Conservation (phyloP, 2,113 vertebrate genomes). For the Mionectes macconnelli region DNA sequence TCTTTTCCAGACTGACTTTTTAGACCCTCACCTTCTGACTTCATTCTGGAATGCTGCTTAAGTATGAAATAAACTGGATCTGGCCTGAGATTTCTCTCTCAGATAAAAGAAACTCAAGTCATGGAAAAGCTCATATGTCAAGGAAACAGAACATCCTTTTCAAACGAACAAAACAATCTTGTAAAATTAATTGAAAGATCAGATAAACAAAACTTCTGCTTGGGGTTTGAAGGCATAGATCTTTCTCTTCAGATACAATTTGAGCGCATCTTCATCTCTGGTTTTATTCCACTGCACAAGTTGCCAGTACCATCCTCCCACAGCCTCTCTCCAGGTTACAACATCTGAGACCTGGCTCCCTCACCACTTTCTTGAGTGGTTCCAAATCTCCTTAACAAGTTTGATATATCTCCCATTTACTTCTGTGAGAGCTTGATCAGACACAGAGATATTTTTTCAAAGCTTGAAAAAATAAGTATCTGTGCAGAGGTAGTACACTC, state of each 20-base stretch:
- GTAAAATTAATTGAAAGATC: not conserved
- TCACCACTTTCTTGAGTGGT: accelerated
- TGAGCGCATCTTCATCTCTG: not conserved
- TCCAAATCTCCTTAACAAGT: not conserved
- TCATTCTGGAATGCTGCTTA: not conserved
- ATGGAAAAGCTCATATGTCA: conserved; percentile 23
- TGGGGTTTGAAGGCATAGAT: not conserved
- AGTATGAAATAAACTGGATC: conserved; percentile 19
- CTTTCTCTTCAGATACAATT: not conserved
- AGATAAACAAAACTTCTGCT: conserved; percentile 33
- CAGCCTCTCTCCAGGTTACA: not conserved
- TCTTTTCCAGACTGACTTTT: not conserved
- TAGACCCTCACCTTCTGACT: conserved; percentile 14
- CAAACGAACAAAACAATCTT: conserved; percentile 5
- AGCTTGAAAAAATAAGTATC: not conserved
- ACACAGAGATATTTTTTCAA: not conserved
- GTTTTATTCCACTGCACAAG: not conserved
- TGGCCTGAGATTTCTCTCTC: conserved; percentile 2
- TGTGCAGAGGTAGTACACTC: not conserved
- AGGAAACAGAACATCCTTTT: not conserved
- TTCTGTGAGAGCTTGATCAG: not conserved
- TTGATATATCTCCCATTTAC: not conserved
- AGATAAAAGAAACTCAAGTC: conserved; percentile 9
- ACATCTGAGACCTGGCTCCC: not conserved
- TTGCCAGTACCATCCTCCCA: not conserved